These are phyloP conservation scores for Bursaphelenchus mucronatus DNA, from an alignment of 1,140 invertebrate species.

Conservation along the genomic window DNA sequence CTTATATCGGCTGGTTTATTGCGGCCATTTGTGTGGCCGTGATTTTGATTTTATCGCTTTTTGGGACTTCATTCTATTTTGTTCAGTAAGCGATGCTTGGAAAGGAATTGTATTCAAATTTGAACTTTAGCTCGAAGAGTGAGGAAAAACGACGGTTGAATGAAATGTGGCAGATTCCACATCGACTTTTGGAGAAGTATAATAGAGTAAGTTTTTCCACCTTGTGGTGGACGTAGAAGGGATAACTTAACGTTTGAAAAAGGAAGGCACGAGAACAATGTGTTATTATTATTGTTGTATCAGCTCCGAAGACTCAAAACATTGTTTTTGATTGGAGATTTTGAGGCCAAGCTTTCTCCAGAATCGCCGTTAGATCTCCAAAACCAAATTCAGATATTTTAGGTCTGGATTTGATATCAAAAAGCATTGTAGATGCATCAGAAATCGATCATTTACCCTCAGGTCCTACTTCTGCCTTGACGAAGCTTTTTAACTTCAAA, in stretches of 20 bases:
- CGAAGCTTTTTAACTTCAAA: too few species aligned
- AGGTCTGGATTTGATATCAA: too few species aligned
- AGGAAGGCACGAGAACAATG: background rate
- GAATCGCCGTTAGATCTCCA: too few species aligned
- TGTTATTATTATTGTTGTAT: background rate
- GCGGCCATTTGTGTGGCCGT: constrained; percentile 30
- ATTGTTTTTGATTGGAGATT: background rate
- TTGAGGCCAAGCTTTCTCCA: too few species aligned
- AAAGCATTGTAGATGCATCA: too few species aligned
- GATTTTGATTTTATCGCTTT: constrained; percentile 24
- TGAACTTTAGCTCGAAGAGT: constrained; percentile 26
- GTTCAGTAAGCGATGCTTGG: constrained; percentile 28
- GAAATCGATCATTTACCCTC: too few species aligned
- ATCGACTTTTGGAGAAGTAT: constrained; percentile 14
- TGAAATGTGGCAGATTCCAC: constrained; percentile 47
- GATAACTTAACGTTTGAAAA: background rate
- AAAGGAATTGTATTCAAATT: constrained; percentile 6
- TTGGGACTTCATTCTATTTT: constrained; percentile 24
- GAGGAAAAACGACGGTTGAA: constrained; percentile 40
- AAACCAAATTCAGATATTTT: too few species aligned
- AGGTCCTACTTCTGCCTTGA: too few species aligned
- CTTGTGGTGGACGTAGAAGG: too few species aligned
- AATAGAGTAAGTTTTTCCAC: too few species aligned
- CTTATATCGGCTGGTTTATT: constrained; percentile 33
- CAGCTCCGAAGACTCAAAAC: background rate